A percentile compares a stretch with the other conserved stretches of the same genome.
phyloP scores from a whole-genome alignment of 2,888 invertebrate genomes.

The Entomobrya proxima region DNA sequence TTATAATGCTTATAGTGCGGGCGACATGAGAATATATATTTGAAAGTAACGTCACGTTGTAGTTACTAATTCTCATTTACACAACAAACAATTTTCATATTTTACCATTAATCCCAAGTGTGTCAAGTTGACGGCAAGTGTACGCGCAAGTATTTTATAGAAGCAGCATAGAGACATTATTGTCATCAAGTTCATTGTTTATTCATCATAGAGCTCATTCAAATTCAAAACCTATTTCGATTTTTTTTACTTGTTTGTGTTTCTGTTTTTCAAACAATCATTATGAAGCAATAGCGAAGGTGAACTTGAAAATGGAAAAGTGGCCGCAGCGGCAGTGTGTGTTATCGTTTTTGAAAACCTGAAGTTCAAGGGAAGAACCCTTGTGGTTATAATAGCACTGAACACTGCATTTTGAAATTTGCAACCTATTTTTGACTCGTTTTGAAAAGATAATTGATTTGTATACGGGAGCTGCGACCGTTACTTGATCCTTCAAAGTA shows the following conservation, averaged over 20 bases:
- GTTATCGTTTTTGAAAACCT: neutral
- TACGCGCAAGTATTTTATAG: neutral
- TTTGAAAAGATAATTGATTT: neutral
- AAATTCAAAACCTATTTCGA: slow-evolving; percentile 15
- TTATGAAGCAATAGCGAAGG: neutral
- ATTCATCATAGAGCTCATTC: neutral
- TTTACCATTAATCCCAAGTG: slow-evolving; percentile 29
- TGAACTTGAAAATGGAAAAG: slow-evolving; percentile 17
- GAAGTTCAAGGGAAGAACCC: slow-evolving; percentile 46
- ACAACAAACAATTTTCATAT: slow-evolving; percentile 1
- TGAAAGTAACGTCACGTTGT: slow-evolving; percentile 25
- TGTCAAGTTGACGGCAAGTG: slow-evolving; percentile 21
- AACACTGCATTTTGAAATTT: slow-evolving; percentile 16
- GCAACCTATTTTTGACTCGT: neutral
- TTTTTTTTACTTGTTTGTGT: slow-evolving; percentile 1
- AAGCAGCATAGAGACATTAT: slow-evolving; percentile 7
- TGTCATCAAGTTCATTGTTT: slow-evolving; percentile 6
- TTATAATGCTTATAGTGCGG: neutral
- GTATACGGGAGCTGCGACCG: too few relatives aligned
- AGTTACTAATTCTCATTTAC: neutral
- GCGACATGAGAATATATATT: neutral
- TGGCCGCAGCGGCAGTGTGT: neutral
- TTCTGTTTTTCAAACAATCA: neutral
- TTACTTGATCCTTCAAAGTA: too few relatives aligned
- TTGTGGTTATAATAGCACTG: too few relatives aligned